Conservation (phyloP, 2,888 invertebrate species). For the Caenorhabditis sp. region DNA sequence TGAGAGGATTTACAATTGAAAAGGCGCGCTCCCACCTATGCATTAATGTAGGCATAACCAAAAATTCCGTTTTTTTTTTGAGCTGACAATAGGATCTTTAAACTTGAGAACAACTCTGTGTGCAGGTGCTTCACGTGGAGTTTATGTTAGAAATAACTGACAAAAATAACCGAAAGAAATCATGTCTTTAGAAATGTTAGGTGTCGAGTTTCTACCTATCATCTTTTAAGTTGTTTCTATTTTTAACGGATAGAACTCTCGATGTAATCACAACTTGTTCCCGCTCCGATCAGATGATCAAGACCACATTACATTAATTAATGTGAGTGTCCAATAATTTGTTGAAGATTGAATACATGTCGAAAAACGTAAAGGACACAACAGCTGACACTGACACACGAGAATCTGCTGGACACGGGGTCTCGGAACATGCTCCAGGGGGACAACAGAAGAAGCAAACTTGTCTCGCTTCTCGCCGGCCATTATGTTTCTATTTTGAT, state of each 20-base stretch:
- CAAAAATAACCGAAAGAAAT: background rate
- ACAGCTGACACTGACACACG: constrained; percentile 46
- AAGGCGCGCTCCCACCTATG: no score
- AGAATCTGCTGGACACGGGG: constrained; percentile 20
- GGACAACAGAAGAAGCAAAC: background rate
- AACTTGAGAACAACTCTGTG: background rate
- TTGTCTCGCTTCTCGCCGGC: constrained; percentile 1
- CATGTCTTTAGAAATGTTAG: constrained; percentile 20
- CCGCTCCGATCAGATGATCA: constrained; percentile 6
- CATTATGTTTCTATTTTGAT: constrained; percentile 52
- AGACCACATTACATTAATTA: constrained; percentile 40
- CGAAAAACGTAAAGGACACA: constrained; percentile 38
- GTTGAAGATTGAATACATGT: constrained; percentile 46
- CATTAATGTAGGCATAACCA: no score
- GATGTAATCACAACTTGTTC: constrained; percentile 6
- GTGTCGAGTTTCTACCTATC: constrained; percentile 12
- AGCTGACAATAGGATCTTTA: background rate
- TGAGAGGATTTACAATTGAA: constrained; percentile 33
- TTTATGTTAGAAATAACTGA: background rate
- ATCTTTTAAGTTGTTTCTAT: background rate
- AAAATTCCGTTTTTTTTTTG: background rate
- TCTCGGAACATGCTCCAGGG: constrained; percentile 34
- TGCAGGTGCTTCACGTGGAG: background rate
- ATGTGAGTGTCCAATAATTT: constrained; percentile 53
- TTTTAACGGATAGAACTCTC: constrained; percentile 7